phyloP scores from a whole-genome alignment of 2,888 invertebrate genomes.

The Nomada goodeniana region DNA sequence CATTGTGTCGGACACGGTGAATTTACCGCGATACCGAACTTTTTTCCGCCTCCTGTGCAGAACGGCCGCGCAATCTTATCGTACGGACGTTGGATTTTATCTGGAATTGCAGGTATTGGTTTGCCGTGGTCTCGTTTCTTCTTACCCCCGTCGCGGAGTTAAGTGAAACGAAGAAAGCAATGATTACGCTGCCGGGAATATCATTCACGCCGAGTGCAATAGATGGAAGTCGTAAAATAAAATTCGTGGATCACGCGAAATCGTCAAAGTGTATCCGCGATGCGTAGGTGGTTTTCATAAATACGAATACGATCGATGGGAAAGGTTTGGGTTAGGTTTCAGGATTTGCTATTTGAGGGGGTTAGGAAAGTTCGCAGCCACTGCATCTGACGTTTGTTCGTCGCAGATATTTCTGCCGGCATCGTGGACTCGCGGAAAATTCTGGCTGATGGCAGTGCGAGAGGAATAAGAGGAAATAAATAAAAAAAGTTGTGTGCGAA shows the following conservation, averaged over 20 bases:
- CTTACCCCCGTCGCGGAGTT: no score
- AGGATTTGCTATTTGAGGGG: slow-evolving; percentile 1
- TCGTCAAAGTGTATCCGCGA: background rate
- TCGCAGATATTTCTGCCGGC: background rate
- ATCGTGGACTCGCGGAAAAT: background rate
- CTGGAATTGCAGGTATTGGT: background rate
- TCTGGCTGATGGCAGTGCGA: no score
- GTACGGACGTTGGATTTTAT: slow-evolving; percentile 17
- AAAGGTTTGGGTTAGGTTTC: background rate
- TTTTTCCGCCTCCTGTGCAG: background rate
- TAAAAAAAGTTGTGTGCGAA: background rate
- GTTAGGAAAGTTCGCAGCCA: slow-evolving; percentile 15
- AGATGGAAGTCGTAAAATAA: slow-evolving; percentile 4
- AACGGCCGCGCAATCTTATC: background rate
- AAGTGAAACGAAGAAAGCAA: no score
- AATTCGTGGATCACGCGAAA: no score
- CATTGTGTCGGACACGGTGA: slow-evolving; percentile 20
- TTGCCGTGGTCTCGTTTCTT: no score
- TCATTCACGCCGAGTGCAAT: background rate
- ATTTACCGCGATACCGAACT: slow-evolving; percentile 29
- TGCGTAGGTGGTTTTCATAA: slow-evolving; percentile 25
- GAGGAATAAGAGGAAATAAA: background rate
- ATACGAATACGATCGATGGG: slow-evolving; percentile 29
- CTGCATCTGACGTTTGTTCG: slow-evolving; percentile 37
- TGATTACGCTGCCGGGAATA: no score